phyloP scores from a whole-genome alignment of 2,888 invertebrate species.

The Drosophila peninsularis region DNA sequence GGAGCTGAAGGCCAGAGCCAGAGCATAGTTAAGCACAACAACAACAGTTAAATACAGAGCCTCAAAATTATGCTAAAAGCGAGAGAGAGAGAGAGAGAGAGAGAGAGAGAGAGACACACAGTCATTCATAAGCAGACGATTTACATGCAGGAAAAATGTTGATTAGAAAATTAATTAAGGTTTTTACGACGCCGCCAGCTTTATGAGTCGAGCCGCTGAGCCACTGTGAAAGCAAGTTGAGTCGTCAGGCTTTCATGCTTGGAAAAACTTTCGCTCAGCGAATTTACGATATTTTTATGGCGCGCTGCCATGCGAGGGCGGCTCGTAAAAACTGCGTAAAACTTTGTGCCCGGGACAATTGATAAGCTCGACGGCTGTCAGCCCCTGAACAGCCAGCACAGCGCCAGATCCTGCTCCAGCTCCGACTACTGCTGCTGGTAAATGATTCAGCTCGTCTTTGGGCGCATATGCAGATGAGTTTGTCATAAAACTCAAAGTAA shows the following conservation, averaged over 20 bases:
- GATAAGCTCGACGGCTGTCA: slow-evolving; percentile 40
- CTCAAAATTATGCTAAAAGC: slow-evolving; percentile 62
- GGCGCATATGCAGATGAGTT: slow-evolving; percentile 75
- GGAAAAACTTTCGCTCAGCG: slow-evolving; percentile 70
- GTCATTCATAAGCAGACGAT: slow-evolving; percentile 66
- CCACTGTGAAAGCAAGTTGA: slow-evolving; percentile 34
- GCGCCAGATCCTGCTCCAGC: background rate
- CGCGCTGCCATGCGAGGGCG: slow-evolving; percentile 77
- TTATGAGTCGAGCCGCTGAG: slow-evolving; percentile 49
- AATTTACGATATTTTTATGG: slow-evolving; percentile 83
- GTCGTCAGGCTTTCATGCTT: slow-evolving; percentile 50
- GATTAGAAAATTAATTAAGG: slow-evolving; percentile 80
- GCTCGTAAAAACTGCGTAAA: slow-evolving; percentile 75
- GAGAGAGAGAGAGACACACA: slow-evolving; percentile 1
- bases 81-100: background rate
- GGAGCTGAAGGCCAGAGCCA: slow-evolving; percentile 60
- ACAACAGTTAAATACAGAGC: slow-evolving; percentile 36
- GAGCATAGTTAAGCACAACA: slow-evolving; percentile 31
- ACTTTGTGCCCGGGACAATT: slow-evolving; percentile 59
- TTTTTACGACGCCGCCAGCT: slow-evolving; percentile 72
- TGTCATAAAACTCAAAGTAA: slow-evolving; percentile 48
- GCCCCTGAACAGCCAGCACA: background rate
- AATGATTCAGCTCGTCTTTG: slow-evolving; percentile 33
- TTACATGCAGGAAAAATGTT: slow-evolving; percentile 79
- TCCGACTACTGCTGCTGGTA: background rate